Conservation (phyloP, 2,797 vertebrate species). For the Graptemys geographica region DNA sequence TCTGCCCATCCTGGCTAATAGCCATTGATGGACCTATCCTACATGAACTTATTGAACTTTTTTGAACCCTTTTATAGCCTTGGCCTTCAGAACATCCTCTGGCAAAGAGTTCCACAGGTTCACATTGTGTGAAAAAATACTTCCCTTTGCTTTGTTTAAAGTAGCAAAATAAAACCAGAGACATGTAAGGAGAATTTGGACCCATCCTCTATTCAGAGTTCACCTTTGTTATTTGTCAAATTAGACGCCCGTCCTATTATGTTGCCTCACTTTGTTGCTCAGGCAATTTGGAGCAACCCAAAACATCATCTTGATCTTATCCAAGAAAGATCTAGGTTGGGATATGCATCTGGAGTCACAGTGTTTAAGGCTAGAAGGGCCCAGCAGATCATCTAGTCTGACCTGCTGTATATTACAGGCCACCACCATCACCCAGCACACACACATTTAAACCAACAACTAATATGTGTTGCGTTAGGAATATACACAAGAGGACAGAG, state of each 20-base stretch:
- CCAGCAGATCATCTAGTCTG: not conserved
- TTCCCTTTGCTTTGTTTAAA: too few relatives aligned
- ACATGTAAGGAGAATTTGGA: not conserved
- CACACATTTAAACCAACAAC: not conserved
- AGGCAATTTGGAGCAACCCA: not conserved
- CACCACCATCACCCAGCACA: not conserved
- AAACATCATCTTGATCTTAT: not conserved
- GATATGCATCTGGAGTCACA: not conserved
- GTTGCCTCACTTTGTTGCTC: fast-evolving
- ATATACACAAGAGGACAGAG: not conserved
- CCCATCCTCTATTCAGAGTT: not conserved
- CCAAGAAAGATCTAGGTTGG: constrained; percentile 6
- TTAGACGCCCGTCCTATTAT: not conserved
- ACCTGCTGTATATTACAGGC: not conserved
- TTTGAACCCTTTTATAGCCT: too few relatives aligned
- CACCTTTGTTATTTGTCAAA: not conserved
- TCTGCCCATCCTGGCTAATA: too few relatives aligned
- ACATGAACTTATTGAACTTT: too few relatives aligned
- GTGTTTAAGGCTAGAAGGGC: not conserved
- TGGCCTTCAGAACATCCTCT: too few relatives aligned
- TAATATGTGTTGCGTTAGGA: not conserved
- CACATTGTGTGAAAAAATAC: too few relatives aligned
- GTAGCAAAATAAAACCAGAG: not conserved
- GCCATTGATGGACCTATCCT: too few relatives aligned
- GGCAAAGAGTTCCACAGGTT: too few relatives aligned